These are phyloP conservation scores for Hyles euphorbiae DNA, from an alignment of 1,140 invertebrate genomes.

Conservation along the genomic window DNA sequence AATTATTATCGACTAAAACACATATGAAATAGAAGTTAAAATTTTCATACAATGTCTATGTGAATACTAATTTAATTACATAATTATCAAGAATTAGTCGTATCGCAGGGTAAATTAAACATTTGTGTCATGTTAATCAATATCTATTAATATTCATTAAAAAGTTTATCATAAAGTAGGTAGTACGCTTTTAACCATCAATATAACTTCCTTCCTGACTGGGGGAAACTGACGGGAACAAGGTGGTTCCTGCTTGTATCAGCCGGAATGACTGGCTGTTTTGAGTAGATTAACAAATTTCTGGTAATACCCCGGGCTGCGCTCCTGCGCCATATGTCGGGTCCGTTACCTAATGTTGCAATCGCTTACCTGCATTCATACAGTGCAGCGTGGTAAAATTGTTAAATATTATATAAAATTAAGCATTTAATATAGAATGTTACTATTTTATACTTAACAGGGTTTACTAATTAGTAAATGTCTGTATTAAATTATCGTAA, in stretches of 20 bases:
- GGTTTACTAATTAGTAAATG: too few relatives aligned
- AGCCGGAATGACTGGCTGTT: slow-evolving; percentile 49
- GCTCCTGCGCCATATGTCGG: slow-evolving; percentile 42
- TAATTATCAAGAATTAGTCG: too few relatives aligned
- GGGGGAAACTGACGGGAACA: not conserved
- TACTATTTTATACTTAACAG: too few relatives aligned
- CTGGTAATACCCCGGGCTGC: slow-evolving; percentile 34
- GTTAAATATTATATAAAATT: slow-evolving; percentile 2
- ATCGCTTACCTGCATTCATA: not conserved
- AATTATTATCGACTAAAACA: too few relatives aligned
- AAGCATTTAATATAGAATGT: too few relatives aligned
- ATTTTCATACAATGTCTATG: too few relatives aligned
- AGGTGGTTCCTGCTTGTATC: slow-evolving; percentile 12
- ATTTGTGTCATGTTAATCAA: too few relatives aligned
- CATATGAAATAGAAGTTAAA: too few relatives aligned
- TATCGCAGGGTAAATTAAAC: too few relatives aligned
- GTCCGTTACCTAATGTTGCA: slow-evolving; percentile 34
- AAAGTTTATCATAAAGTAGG: not conserved
- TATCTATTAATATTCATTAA: too few relatives aligned
- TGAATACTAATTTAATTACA: too few relatives aligned
- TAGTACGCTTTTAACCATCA: not conserved
- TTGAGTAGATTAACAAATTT: slow-evolving; percentile 57
- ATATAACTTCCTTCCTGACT: not conserved
- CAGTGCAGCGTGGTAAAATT: not conserved
- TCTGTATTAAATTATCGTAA: too few relatives aligned